These are phyloP conservation scores for Platynereis dumerilii DNA, from an alignment of 2,888 invertebrate genomes.

Conservation along the genomic window DNA sequence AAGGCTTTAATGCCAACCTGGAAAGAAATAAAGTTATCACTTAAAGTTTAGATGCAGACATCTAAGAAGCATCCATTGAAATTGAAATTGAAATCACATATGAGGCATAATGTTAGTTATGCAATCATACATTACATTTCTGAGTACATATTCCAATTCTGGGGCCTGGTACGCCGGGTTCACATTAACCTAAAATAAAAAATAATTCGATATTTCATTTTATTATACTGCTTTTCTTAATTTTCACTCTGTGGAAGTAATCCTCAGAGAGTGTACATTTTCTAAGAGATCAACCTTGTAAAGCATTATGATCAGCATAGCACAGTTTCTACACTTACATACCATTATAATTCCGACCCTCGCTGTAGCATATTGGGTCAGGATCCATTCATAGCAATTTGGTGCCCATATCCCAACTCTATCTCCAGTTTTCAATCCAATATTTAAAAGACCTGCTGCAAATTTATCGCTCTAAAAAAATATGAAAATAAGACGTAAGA, in stretches of 20 bases:
- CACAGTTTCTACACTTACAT: conserved; percentile 21
- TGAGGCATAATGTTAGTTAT: no score
- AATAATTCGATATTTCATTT: background rate
- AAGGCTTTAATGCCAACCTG: conserved; percentile 72
- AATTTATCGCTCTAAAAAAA: conserved; percentile 71
- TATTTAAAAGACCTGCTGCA: conserved; percentile 74
- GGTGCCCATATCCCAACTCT: conserved; percentile 81
- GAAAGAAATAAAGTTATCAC: conserved; percentile 5
- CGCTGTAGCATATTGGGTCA: conserved; percentile 74
- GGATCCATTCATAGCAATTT: conserved; percentile 79
- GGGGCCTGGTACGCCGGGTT: conserved; percentile 76
- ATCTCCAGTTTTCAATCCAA: conserved; percentile 77
- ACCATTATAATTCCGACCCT: conserved; percentile 78
- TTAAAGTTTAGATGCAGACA: no score
- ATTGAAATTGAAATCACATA: no score
- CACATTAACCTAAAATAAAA: conserved; percentile 71
- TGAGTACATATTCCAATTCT: conserved; percentile 77
- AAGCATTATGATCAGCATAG: no score
- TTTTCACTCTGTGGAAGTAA: no score
- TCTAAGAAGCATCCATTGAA: no score
- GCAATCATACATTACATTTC: no score
- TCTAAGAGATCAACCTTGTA: no score
- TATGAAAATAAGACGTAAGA: background rate
- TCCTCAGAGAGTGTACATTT: no score
- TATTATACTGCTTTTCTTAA: background rate